These are phyloP conservation scores for Acleris laterana DNA, from an alignment of 2,888 invertebrate genomes.

Conservation along the genomic window DNA sequence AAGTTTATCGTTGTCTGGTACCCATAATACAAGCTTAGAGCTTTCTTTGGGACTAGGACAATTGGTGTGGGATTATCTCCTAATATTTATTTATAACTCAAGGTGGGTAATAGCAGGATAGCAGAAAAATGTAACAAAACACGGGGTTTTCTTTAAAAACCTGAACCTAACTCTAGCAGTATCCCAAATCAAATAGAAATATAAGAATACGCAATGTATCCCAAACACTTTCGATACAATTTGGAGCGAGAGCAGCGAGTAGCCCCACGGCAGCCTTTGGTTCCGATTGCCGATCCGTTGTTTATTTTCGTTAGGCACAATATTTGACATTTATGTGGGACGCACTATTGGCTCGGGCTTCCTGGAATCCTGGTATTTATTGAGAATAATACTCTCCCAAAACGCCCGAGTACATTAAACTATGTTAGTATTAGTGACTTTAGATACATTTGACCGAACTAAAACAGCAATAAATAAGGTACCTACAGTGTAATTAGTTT, in stretches of 20 bases:
- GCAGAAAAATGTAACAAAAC: not conserved
- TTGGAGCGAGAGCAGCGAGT: constrained; percentile 9
- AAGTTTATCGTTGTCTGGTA: too few species aligned
- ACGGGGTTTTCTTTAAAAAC: not conserved
- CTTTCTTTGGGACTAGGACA: too few species aligned
- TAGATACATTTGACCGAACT: too few species aligned
- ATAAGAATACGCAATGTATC: constrained; percentile 15
- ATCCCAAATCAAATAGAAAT: not conserved
- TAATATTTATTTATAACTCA: too few species aligned
- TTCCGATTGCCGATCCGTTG: constrained; percentile 53
- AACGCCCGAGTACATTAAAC: constrained; percentile 2
- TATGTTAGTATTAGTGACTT: not conserved
- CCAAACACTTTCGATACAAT: constrained; percentile 17
- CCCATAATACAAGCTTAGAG: too few species aligned
- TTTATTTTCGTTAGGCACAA: constrained; percentile 66
- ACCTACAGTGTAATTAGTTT: too few species aligned
- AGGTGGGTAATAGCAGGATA: too few species aligned
- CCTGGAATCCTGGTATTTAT: constrained; percentile 37
- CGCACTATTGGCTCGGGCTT: constrained; percentile 44
- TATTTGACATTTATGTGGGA: constrained; percentile 66
- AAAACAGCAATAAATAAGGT: too few species aligned
- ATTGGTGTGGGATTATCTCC: too few species aligned
- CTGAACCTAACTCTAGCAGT: not conserved
- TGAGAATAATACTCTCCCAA: constrained; percentile 40
- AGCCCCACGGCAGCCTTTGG: constrained; percentile 40